A percentile compares a stretch with the other conserved stretches of the same genome.
phyloP scores from a whole-genome alignment of 2,797 vertebrate genomes.

The Iguana delicatissima region DNA sequence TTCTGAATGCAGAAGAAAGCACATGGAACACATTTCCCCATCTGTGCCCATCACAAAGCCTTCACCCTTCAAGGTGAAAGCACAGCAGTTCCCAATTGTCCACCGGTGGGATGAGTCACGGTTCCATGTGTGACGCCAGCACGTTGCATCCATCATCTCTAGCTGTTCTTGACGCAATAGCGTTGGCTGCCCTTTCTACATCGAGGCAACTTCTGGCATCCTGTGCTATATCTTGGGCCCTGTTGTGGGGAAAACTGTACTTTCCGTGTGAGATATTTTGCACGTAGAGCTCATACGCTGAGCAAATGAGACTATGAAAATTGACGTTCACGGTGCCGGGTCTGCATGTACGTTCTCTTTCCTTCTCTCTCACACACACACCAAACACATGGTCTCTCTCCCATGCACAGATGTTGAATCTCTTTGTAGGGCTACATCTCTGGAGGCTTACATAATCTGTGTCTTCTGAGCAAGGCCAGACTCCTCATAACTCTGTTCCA shows the following conservation, averaged over 20 bases:
- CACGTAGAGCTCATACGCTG: conserved; percentile 20
- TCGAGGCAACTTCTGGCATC: conserved; percentile 20
- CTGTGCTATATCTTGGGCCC: not conserved
- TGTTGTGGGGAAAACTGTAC: not conserved
- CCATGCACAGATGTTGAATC: conserved; percentile 35
- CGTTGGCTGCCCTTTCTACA: not conserved
- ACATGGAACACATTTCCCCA: not conserved
- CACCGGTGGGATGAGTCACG: not conserved
- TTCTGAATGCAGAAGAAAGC: not conserved
- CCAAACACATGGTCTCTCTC: not conserved
- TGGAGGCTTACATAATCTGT: conserved; percentile 24
- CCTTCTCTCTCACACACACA: not conserved
- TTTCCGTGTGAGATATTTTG: conserved; percentile 2
- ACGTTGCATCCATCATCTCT: not conserved
- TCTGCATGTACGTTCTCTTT: not conserved
- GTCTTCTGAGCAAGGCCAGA: conserved; percentile 30
- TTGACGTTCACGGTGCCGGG: not conserved
- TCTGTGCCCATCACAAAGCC: not conserved
- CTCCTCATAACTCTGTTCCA: not conserved
- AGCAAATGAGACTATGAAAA: conserved; percentile 1
- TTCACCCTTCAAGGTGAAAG: not conserved
- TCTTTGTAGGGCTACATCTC: conserved; percentile 36
- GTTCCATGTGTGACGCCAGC: not conserved
- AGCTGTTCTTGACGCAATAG: not conserved
- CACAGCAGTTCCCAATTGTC: not conserved